Base-by-base conservation (phyloP, 2,113 vertebrate genomes). In the Gallinago jamesoni region DNA sequence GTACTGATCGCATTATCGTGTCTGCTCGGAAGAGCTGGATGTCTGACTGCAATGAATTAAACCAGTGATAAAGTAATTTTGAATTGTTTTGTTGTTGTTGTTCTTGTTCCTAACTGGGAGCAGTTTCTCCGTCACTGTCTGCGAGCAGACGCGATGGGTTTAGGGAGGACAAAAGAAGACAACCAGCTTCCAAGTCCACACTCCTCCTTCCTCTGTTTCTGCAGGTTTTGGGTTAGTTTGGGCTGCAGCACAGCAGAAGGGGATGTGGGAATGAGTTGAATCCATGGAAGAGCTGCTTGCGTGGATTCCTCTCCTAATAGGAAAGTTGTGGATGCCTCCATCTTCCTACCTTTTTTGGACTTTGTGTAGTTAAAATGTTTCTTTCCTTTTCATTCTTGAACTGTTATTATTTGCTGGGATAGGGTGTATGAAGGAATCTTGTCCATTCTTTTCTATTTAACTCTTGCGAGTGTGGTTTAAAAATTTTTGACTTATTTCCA, bases 11-110 rank as follows among this genome's bases (percentile, higher is more conserved):
- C 69, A 41, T 91, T 89, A 57, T 43, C 41, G 5, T 72, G 68
- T 56, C 84, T 84, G 53, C 60, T 62, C 85, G 43, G 30, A 90
- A 68, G 64, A 85, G 76, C 47, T 43, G 50, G 60, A 70, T 86
- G 72, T 77, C 90, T 92, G 63, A 67, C 80, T 50, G 72, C 66
- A 76, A 67, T 62, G 37, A 76, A 84, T 74, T 85, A 76, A 77
- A 63, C 23, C 15, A 53, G 63, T 63, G 72, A 87, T 79, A 83
- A 86, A 90, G 80, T 66, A 57, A 90, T 85, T 93, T 69, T 59
- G n/a, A 89, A 66, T 57, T 86, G 39, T 6, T 5, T 18, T 48
- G 14, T 56, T 23, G 12, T 35, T 81, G 19, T 76, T 83, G 17
- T 41, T 72, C 6, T 74, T 66, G 13, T 39, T 89, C 45, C 75